A percentile compares a stretch with the other conserved stretches of the same genome.
phyloP scores from a whole-genome alignment of 2,888 invertebrate genomes.

The Synanthedon andrenaeformis region DNA sequence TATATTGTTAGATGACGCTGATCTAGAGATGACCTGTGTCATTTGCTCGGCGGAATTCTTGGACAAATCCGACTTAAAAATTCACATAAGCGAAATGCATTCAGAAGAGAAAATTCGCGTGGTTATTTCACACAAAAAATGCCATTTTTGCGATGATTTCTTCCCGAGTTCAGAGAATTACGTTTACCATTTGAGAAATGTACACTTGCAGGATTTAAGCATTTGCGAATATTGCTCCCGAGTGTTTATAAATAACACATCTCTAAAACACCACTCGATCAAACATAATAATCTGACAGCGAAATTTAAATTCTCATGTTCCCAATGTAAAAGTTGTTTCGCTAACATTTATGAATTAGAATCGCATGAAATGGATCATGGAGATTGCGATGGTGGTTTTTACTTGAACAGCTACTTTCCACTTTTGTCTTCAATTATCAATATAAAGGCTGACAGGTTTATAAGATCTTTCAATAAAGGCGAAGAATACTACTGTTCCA shows the following conservation, averaged over 20 bases:
- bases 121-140: slow-evolving; percentile 8
- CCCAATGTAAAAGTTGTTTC: slow-evolving; percentile 29
- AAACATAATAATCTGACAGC: slow-evolving; percentile 19
- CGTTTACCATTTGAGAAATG: slow-evolving; percentile 31
- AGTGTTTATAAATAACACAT: slow-evolving; percentile 18
- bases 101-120: not conserved
- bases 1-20: too few relatives aligned
- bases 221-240: slow-evolving; percentile 34
- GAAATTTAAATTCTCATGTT: slow-evolving; percentile 22
- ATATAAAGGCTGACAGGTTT: slow-evolving; percentile 26
- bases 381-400: slow-evolving; percentile 22
- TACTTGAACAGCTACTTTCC: slow-evolving; percentile 22
- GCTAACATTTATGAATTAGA: slow-evolving; percentile 17
- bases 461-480: slow-evolving; percentile 15
- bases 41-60: slow-evolving; percentile 45
- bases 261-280: slow-evolving; percentile 21
- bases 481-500: slow-evolving; percentile 17
- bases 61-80: slow-evolving; percentile 34
- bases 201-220: slow-evolving; percentile 24
- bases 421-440: slow-evolving; percentile 28
- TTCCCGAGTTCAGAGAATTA: slow-evolving; percentile 24
- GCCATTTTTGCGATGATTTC: slow-evolving; percentile 28
- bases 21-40: slow-evolving; percentile 27
- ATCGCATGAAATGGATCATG: slow-evolving; percentile 24
- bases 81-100: slow-evolving; percentile 40